Evolutionary conservation across 2,113 vertebrate genomes (phyloP), one percentile per base, ranked within the genome.

Genomic region (Suricata suricatta): DNA sequence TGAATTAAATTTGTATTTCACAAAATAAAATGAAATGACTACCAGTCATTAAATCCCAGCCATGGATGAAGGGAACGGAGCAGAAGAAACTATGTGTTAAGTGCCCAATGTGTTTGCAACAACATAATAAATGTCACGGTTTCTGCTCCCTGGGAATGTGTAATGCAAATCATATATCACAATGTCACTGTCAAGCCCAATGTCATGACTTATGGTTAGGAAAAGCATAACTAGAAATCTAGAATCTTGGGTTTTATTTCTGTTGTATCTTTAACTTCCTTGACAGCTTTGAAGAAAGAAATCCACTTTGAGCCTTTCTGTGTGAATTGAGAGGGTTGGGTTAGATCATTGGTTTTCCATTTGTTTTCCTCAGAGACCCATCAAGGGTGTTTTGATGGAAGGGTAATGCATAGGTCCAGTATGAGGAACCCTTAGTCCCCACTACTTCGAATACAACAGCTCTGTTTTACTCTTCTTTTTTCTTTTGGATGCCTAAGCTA

Each of bases 311-410:
- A 82, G 35, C 8, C 3, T 54, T 13, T 31, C 17, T 95, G 27
- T 92, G 25, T 89, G 35, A 92, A 95, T 76, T 50, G 35, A 93
- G 17, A 92, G 11, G 3, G 1, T 74, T 95, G n/a, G 72, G 54
- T 79, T 84, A 95, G 68, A 83, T 64, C 52, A 76, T 17, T 80
- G 27, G 23, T 87, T 97, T 92, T 94, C 60, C 29, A 72, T 2
- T 33, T 80, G 35, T 72, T 89, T 81, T 93, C 38, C 33, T 19
- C 3, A 85, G 69, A 76, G 3, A n/a, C 29, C 35, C 31, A 83
- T 94, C 41, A 79, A 74, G 44, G 25, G 13, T 11, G 47, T 23
- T 64, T 93, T 85, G 47, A 88, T 79, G 33, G 15, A 29, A 0
- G 8, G 35, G 10, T 13, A 87, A 64, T 29, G 41, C 47, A 47